Base-by-base conservation (phyloP, 2,888 invertebrate genomes). In the Taphrorychus bicolor region DNA sequence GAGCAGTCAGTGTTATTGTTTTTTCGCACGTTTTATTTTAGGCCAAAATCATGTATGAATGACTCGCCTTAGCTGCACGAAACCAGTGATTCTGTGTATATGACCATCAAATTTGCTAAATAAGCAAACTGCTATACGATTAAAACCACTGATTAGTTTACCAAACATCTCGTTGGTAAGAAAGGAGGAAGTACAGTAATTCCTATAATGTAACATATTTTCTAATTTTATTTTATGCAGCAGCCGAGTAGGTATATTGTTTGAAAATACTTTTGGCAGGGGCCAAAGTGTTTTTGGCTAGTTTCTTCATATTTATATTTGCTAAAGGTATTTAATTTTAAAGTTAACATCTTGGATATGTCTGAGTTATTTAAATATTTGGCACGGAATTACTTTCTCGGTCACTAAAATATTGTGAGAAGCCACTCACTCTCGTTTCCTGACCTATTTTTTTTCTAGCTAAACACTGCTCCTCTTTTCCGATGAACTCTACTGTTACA, bases 401-500 rank as follows among this genome's bases (percentile, higher is more conserved):
- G 56, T 49, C 60, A 54, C 58, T 57, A 52, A 61, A 66, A 66
- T 66, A 66, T 56, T 61, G 59, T 19, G 57, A 52, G 56, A 22
- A 45, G 21, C 53, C 49, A 24, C 42, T 40, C 57, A 66, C 45
- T 14, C 40, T 18, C 59, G 62, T 67, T 62, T 59, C 54, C 59
- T 61, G 67, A 62, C 67, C 67, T 62, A 67, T 66, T 58, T 67
- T 62, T 56, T 45, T 53, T 21, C 41, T n/a, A n/a, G n/a, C n/a
- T 56, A 57, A 42, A 51, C 42, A 54, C 23, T 42, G 32, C 32
- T 18, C 40, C 51, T 54, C 53, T 54, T 54, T 40, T 14, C 17
- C 17, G 17, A 14, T 45, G 42, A 42, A n/a, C 19, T 21, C 19
- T 17, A 22, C 18, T 11, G 17, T 7, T 19, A 42, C 19, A 66